These are phyloP conservation scores for Drosophila kurseongensis DNA, from an alignment of 1,140 invertebrate species.

Conservation along the genomic window DNA sequence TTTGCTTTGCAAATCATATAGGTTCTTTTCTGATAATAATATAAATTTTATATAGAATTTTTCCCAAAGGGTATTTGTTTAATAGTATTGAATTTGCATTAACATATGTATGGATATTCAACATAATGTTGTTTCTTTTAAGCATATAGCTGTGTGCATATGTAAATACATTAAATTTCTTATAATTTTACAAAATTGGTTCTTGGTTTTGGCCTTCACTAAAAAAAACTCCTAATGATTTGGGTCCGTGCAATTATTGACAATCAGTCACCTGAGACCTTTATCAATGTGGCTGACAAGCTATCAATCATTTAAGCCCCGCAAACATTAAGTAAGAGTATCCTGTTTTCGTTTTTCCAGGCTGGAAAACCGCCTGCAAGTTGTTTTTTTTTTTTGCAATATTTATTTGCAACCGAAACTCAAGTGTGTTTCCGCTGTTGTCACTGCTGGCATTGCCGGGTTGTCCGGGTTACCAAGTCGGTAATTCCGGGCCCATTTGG, in stretches of 20 bases:
- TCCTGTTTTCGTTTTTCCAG: no score
- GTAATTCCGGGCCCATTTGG: slow-evolving; percentile 7
- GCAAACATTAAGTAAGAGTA: slow-evolving; percentile 1
- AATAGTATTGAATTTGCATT: no score
- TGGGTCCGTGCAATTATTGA: neutral
- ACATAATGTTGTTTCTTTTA: no score
- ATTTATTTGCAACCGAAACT: slow-evolving; percentile 27
- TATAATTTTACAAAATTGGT: neutral
- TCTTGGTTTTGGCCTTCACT: neutral
- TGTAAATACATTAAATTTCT: no score
- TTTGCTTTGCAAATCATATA: no score
- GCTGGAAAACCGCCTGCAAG: neutral
- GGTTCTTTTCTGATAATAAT: no score
- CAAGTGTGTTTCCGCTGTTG: slow-evolving; percentile 14
- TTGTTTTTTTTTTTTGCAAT: slow-evolving; percentile 7
- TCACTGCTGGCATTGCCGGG: slow-evolving; percentile 1
- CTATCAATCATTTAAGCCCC: neutral
- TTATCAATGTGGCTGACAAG: neutral
- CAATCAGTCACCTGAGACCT: neutral
- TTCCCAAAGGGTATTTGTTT: no score
- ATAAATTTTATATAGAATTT: no score
- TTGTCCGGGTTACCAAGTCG: slow-evolving; percentile 37
- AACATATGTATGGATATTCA: no score
- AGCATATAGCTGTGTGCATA: no score
- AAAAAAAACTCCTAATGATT: neutral